Evolutionary conservation across 2,113 vertebrate species (phyloP).

Genomic region (Potamarius usumacintae): DNA sequence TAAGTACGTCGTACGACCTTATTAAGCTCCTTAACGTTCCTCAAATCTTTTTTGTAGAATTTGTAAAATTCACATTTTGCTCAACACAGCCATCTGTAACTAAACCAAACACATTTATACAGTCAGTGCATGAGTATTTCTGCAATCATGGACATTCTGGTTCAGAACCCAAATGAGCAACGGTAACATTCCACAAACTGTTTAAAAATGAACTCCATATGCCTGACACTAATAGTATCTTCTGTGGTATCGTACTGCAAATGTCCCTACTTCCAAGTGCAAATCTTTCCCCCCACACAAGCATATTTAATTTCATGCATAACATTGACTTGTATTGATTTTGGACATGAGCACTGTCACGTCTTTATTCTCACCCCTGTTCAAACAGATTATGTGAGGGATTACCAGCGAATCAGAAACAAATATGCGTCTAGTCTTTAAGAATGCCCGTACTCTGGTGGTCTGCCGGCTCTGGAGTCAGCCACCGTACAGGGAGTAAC

Average conservation of each 20-base stretch:
- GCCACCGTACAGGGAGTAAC: conserved; percentile 35
- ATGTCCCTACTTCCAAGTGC: conserved; percentile 12
- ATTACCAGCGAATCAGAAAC: conserved; percentile 21
- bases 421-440: conserved; percentile 7
- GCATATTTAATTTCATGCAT: conserved; percentile 1
- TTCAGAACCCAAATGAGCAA: conserved; percentile 27
- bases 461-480: conserved; percentile 31
- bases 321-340: conserved; percentile 25
- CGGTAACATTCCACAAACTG: conserved; percentile 38
- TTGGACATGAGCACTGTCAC: conserved; percentile 3
- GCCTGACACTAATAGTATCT: conserved; percentile 27
- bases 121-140: neutral
- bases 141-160: conserved; percentile 31
- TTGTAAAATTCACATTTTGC: neutral
- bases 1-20: neutral
- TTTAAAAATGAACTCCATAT: conserved; percentile 31
- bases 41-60: neutral
- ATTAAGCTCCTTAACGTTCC: neutral
- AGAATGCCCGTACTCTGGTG: conserved; percentile 31
- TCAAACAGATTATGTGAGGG: conserved; percentile 1
- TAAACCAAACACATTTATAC: conserved; percentile 4
- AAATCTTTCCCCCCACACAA: neutral
- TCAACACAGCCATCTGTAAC: neutral
- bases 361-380: neutral
- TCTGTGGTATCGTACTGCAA: conserved; percentile 22